These are phyloP conservation scores for Mechanitis mazaeus DNA, from an alignment of 2,888 invertebrate species.

Conservation along the genomic window DNA sequence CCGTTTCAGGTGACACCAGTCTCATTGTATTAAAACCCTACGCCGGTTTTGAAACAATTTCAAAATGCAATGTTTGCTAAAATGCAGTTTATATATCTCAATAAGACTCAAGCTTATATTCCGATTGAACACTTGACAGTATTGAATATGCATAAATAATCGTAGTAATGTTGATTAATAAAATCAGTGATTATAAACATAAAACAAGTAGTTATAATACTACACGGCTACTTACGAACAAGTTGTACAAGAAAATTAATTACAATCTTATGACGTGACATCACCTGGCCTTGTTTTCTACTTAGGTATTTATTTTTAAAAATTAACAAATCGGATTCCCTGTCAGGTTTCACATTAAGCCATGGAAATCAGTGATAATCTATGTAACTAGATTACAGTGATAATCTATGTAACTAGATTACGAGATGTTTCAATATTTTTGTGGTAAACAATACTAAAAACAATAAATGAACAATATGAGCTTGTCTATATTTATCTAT, in stretches of 20 bases:
- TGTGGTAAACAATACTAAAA: not conserved
- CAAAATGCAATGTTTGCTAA: not conserved
- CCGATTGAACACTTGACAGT: not conserved
- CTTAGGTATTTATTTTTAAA: not conserved
- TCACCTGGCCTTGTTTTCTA: not conserved
- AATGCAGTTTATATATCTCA: not conserved
- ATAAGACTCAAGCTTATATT: not conserved
- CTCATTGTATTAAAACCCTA: conserved; percentile 19
- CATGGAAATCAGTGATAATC: not conserved
- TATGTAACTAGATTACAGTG: not conserved
- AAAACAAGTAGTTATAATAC: no score
- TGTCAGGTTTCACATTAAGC: conserved; percentile 1
- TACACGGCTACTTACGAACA: no score
- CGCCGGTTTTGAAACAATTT: conserved; percentile 6
- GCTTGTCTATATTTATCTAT: no score
- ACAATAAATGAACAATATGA: not conserved
- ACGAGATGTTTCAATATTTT: not conserved
- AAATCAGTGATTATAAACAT: no score
- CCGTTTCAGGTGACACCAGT: conserved; percentile 23
- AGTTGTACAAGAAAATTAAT: conserved; percentile 1
- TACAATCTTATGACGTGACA: not conserved
- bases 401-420: conserved; percentile 4
- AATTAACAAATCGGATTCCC: not conserved
- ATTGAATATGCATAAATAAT: not conserved
- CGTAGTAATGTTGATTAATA: no score